These are phyloP conservation scores for Yponomeuta evonymella DNA, from an alignment of 2,888 invertebrate species.

Conservation along the genomic window DNA sequence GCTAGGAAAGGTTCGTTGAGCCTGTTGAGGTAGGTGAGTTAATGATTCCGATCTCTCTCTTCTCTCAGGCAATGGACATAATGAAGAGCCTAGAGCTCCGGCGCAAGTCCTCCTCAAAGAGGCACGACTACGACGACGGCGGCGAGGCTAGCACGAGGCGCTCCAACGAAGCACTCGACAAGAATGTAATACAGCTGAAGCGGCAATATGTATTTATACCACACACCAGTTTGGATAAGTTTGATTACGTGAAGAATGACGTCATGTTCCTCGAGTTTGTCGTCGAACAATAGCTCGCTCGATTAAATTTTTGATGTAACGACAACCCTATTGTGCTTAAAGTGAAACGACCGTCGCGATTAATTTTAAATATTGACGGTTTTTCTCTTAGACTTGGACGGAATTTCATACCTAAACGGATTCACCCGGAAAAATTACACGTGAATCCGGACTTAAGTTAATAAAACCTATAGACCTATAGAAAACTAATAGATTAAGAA, in stretches of 20 bases:
- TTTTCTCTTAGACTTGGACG: no score
- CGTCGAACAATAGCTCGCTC: slow-evolving; percentile 40
- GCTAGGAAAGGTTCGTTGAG: background rate
- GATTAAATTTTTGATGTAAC: no score
- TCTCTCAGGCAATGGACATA: slow-evolving; percentile 76
- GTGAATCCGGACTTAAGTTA: no score
- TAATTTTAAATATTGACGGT: no score
- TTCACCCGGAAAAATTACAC: no score
- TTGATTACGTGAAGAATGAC: slow-evolving; percentile 76
- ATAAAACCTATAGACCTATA: no score
- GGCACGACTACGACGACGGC: slow-evolving; percentile 52
- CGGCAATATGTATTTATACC: slow-evolving; percentile 81
- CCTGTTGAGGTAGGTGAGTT: background rate
- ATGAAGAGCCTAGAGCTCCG: slow-evolving; percentile 75
- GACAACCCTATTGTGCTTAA: no score
- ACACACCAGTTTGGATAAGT: slow-evolving; percentile 77
- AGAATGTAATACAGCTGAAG: slow-evolving; percentile 53
- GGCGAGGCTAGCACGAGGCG: slow-evolving; percentile 34
- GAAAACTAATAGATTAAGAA: no score
- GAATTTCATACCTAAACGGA: no score
- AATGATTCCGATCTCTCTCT: background rate
- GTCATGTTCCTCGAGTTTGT: slow-evolving; percentile 78
- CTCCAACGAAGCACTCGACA: slow-evolving; percentile 48
- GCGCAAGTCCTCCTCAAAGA: slow-evolving; percentile 57
- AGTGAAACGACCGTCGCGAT: no score